Conservation (phyloP, 2,888 invertebrate species). For the Trilocha varians region DNA sequence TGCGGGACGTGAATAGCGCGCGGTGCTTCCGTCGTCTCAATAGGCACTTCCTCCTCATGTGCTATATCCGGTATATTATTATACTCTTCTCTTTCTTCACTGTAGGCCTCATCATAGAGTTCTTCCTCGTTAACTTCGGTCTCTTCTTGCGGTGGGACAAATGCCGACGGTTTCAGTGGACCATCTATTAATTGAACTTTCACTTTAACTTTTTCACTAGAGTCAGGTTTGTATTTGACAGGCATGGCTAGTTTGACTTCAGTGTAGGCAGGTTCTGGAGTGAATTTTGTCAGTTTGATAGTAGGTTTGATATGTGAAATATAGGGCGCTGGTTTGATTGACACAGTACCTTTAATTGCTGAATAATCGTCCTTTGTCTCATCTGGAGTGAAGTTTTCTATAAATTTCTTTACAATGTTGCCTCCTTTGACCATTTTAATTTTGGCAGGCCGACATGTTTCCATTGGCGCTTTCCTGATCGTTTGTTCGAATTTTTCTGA, state of each 20-base stretch:
- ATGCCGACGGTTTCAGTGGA: conserved; percentile 4
- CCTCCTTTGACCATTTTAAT: conserved; percentile 24
- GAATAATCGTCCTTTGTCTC: conserved; percentile 15
- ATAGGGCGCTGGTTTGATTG: conserved; percentile 20
- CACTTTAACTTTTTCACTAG: conserved; percentile 19
- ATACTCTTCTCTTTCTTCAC: conserved; percentile 15
- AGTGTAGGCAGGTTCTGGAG: conserved; percentile 5
- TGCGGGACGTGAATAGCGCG: conserved; percentile 14
- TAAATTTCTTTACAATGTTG: conserved; percentile 46
- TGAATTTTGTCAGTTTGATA: conserved; percentile 42
- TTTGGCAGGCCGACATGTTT: conserved; percentile 19
- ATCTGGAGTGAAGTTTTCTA: conserved; percentile 54
- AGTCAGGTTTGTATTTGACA: conserved; percentile 26
- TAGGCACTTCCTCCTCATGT: conserved; percentile 51
- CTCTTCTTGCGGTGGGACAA: not conserved
- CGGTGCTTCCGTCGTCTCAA: conserved; percentile 26
- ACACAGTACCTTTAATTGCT: conserved; percentile 17
- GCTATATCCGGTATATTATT: conserved; percentile 56
- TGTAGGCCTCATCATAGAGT: not conserved
- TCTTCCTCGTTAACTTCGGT: not conserved
- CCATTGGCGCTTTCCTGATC: conserved; percentile 30
- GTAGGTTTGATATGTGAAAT: conserved; percentile 11
- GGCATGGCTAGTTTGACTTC: conserved; percentile 34
- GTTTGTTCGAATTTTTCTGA: conserved; percentile 30
- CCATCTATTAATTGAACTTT: conserved; percentile 27